Evolutionary conservation across 2,888 invertebrate species (phyloP).

Genomic region (Nasonia oneida): DNA sequence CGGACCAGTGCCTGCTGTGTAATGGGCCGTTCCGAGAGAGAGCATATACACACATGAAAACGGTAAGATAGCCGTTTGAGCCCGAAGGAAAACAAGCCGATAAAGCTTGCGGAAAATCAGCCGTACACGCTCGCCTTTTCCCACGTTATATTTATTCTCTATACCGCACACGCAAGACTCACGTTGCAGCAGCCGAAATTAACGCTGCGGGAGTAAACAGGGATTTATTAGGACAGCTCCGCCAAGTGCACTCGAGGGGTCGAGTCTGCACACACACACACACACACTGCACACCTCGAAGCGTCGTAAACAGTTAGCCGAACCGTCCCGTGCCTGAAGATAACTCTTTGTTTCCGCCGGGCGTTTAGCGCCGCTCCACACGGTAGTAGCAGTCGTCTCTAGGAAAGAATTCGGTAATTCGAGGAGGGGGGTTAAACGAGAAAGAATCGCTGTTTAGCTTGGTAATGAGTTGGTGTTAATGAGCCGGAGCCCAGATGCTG

Average conservation of each 20-base stretch:
- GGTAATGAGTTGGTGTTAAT: background rate
- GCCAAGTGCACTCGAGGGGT: constrained; percentile 27
- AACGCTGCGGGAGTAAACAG: constrained; percentile 28
- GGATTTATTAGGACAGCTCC: constrained; percentile 38
- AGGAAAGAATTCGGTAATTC: background rate
- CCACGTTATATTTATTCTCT: constrained; percentile 28
- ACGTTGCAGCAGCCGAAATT: constrained; percentile 3
- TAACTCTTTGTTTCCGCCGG: background rate
- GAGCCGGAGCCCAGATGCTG: background rate
- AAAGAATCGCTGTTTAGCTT: background rate
- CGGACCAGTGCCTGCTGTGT: background rate
- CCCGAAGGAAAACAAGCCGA: constrained; percentile 20
- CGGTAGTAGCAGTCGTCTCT: background rate
- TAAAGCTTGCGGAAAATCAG: background rate
- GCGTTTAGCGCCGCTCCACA: background rate
- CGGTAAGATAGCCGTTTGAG: background rate
- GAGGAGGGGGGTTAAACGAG: background rate
- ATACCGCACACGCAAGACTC: background rate
- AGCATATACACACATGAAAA: background rate
- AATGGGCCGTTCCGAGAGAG: background rate
- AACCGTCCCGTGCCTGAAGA: background rate
- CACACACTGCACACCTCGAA: background rate
- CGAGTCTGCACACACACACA: background rate
- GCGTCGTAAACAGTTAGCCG: constrained; percentile 26
- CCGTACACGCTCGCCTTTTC: background rate